Evolutionary conservation across 2,797 vertebrate genomes (phyloP), one percentile per base, ranked within the genome.

Genomic region (Mareca strepera): DNA sequence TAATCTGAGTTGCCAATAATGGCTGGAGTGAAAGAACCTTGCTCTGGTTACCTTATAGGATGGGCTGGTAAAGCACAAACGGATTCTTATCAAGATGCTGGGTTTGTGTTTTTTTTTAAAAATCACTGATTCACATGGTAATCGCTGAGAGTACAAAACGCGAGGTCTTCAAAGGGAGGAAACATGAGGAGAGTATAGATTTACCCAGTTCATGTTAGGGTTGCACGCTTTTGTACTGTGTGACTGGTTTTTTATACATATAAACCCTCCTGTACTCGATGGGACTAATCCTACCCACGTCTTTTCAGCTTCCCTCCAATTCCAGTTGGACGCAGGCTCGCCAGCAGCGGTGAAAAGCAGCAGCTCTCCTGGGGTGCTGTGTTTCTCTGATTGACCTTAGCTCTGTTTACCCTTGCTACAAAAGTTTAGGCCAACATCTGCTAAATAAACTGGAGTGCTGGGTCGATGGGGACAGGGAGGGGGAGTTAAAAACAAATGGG

Each of bases 1-100:
- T 95, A 96, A 97, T 97, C 95, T 95, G 64, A 50, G 92, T 66
- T 84, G 94, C 93, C 96, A 86, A 97, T 97, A 97, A 98, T 97
- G 94, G 94, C 69, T 78, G 82, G 78, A 95, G 94, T 91, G 94
- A 96, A 97, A 97, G 90, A 92, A 96, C 69, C 94, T 91, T 12
- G 8, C 95, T 97, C 97, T 88, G 89, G 94, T 97, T 97, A 96
- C 96, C 94, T 93, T 94, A 72, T 79, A 93, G 96, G 95, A 97
- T 96, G 96, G 88, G 74, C 94, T 73, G 66, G 73, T 92, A 96
- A 94, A 96, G 92, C 41, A 12, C 46, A 95, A 95, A 82, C 72
- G 90, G 88, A 92, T 89, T 82, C 96, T 97, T 97, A 97, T 98
- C 97, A 93, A 95, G 95, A 93, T 94, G 89, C 33, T 93, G 53